phyloP scores from a whole-genome alignment of 2,888 invertebrate genomes.

The Tethea ocularis region DNA sequence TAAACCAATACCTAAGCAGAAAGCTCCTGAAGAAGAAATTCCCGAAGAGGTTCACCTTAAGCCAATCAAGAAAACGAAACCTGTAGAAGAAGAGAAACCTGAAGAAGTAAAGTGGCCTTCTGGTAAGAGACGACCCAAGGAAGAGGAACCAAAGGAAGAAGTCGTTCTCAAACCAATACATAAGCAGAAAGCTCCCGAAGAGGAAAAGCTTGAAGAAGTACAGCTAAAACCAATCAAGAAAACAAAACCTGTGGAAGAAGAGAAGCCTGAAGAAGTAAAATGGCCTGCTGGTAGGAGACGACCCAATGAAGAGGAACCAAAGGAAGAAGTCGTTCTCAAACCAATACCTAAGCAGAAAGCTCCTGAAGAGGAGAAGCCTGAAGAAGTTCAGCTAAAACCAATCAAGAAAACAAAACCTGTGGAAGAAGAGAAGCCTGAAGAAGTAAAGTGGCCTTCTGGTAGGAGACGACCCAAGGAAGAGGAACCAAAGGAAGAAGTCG shows the following conservation, averaged over 20 bases:
- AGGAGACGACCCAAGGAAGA: background rate
- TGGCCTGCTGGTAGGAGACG: background rate
- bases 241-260: constrained; percentile 32
- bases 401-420: background rate
- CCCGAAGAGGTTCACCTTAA: background rate
- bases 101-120: constrained; percentile 56
- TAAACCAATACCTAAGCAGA: background rate
- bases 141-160: constrained; percentile 61
- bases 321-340: background rate
- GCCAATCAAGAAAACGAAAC: constrained; percentile 15
- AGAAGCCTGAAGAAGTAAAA: background rate
- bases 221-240: constrained; percentile 13
- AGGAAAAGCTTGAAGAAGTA: background rate
- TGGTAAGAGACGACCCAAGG: constrained; percentile 56
- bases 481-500: background rate
- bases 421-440: background rate
- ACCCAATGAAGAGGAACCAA: background rate
- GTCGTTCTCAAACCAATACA: background rate
- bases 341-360: background rate
- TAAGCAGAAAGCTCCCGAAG: background rate
- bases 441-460: background rate
- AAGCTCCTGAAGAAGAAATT: background rate
- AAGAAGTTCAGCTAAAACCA: background rate
- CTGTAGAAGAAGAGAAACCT: constrained; percentile 39
- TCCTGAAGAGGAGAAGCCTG: background rate